phyloP scores from a whole-genome alignment of 2,888 invertebrate genomes.

The Leptarthrus brevirostris region DNA sequence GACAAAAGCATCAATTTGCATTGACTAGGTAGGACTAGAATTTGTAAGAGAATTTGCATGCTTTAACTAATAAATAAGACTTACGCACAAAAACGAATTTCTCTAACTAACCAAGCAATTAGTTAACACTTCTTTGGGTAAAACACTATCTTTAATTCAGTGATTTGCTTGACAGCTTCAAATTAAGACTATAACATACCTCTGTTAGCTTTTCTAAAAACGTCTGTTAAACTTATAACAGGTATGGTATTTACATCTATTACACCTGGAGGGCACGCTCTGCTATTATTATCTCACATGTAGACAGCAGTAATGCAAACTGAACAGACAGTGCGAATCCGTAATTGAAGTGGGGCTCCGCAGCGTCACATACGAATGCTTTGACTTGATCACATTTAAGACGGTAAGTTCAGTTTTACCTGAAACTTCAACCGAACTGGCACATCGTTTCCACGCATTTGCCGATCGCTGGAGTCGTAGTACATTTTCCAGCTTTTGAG shows the following conservation, averaged over 20 bases:
- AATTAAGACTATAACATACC: too few relatives aligned
- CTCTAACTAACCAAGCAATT: too few relatives aligned
- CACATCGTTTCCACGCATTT: background rate
- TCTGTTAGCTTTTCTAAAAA: background rate
- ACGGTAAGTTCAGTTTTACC: slow-evolving; percentile 7
- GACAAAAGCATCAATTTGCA: too few relatives aligned
- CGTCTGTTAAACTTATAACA: background rate
- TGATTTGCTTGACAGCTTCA: background rate
- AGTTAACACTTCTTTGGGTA: too few relatives aligned
- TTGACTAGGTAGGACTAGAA: too few relatives aligned
- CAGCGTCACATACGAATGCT: slow-evolving; percentile 1
- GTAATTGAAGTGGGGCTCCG: background rate
- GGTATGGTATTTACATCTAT: background rate
- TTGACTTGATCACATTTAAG: slow-evolving; percentile 12
- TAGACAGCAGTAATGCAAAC: background rate
- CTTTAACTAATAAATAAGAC: too few relatives aligned
- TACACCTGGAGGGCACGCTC: background rate
- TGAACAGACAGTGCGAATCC: background rate
- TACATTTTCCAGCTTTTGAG: too few relatives aligned
- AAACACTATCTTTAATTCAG: too few relatives aligned
- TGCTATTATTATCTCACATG: too few relatives aligned
- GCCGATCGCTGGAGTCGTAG: slow-evolving; percentile 2
- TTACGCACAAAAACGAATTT: too few relatives aligned
- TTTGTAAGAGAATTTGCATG: too few relatives aligned
- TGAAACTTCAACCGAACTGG: slow-evolving; percentile 11